Evolutionary conservation across 1,140 invertebrate species (phyloP), one percentile per base, ranked within the genome.

Genomic region (Monochamus saltuarius): DNA sequence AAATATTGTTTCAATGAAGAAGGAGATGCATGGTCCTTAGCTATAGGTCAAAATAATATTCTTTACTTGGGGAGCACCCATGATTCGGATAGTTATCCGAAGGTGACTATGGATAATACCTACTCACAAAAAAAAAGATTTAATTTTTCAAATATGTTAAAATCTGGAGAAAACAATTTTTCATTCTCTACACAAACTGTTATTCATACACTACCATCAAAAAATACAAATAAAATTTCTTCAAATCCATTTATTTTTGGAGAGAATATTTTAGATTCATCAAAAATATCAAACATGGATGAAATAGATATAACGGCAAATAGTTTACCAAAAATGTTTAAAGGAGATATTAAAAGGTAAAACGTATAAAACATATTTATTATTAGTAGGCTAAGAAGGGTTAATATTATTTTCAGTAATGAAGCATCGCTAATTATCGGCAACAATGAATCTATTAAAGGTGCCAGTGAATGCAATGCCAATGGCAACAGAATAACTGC

Each of bases 401-500:
- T 29, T 39, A 16, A 57, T 35, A 16, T 43, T 34, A 43, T 52
- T 29, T 37, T 10, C 34, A 58, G 49, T 19, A 45, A 54, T 1
- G 1, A 35, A 16, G 13, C 45, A 11, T 11, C 16, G 4, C 34
- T 17, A 11, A 17, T 10, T 6, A n/a, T 37, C 29, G 38, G 47
- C 22, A 37, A 4, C 11, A 42, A 16, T 13, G 22, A 11, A 0
- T 29, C 43, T 4, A 16, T 37, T 11, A 61, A 51, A 49, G 22
- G n/a, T 19, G 14, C 36, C n/a, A 56, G 53, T 11, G 89, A 91
- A 70, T 88, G 85, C 67, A 75, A 87, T 62, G 84, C 85, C 7
- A 92, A 91, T 78, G 89, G 88, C 17, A 92, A 91, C 75, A 88
- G 87, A 14, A 83, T 84, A 0, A 89, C 89, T 37, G 87, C 89